Evolutionary conservation across 2,113 vertebrate genomes (phyloP), one percentile per base, ranked within the genome.

Genomic region (Accipiter virgatus): DNA sequence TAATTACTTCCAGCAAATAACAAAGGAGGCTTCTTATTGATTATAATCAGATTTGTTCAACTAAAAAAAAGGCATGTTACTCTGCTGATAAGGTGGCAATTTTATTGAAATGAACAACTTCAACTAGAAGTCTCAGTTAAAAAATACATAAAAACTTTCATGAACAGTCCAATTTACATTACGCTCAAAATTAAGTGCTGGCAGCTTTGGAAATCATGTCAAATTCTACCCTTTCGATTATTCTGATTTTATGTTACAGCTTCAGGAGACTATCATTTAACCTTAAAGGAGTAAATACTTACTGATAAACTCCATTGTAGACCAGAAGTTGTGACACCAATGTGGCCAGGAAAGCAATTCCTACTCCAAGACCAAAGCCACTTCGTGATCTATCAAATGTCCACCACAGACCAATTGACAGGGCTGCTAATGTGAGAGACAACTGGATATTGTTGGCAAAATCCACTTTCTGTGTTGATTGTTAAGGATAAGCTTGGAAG

Each of bases 361-460:
- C 98, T 73, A 99, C 97, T 45, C 99, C 99, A 73, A 99, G 98
- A 18, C 98, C 99, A 85, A 99, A 99, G 34, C 99, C 99, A 77
- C 98, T 99, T 94, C 99, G 98, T 43, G 99, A 99, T 62, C 99
- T 98, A 92, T 99, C 99, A 78, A 99, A 99, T 0, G 99, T 99
- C 99, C 99, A 99, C 99, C 99, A 99, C 55, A 99, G 96, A 12
- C 99, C 99, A 34, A 99, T 98, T 59, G 99, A 99, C n/a, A 99
- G 98, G 2, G 99, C 99, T 27, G 99, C 99, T 97, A 99, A 97
- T 0, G 99, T 99, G 90, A 99, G 98, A 38, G 99, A 99, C 88
- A 99, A 96, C 97, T 99, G 99, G 63, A 99, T 98, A 65, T 99
- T 99, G 98, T 99, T 99, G 91, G 98, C 99, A 98, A 99, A 99